Evolutionary conservation across 2,797 vertebrate species (phyloP).

Genomic region (Chaetophractus vellerosus): DNA sequence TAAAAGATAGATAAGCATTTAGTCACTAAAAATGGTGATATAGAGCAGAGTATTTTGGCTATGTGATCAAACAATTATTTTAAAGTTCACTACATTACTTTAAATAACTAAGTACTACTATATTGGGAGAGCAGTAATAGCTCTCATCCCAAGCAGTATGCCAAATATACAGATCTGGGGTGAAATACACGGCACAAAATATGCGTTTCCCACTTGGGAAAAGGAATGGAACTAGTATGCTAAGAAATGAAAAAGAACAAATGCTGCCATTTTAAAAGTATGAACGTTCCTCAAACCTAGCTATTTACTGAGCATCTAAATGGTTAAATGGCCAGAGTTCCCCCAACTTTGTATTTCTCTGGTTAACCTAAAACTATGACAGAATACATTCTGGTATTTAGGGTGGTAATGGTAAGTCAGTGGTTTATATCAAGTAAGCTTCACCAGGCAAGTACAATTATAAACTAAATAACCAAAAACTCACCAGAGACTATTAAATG

Average conservation of each 20-base stretch:
- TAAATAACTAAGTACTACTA: slow-evolving; percentile 37
- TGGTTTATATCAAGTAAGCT: slow-evolving; percentile 42
- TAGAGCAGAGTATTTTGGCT: background rate
- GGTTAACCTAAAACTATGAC: slow-evolving; percentile 47
- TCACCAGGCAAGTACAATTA: slow-evolving; percentile 44
- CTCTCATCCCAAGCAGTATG: background rate
- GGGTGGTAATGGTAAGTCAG: slow-evolving; percentile 32
- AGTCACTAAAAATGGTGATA: slow-evolving; percentile 54
- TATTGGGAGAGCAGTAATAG: background rate
- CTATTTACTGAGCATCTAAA: slow-evolving; percentile 45
- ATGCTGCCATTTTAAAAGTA: slow-evolving; percentile 14
- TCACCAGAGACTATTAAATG: slow-evolving; percentile 59
- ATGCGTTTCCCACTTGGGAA: background rate
- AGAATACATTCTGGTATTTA: slow-evolving; percentile 40
- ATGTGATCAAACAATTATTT: slow-evolving; percentile 24
- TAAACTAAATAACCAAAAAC: slow-evolving; percentile 54
- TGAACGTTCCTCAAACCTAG: slow-evolving; percentile 15
- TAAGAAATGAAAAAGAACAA: slow-evolving; percentile 48
- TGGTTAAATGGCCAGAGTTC: background rate
- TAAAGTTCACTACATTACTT: slow-evolving; percentile 40
- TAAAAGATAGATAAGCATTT: background rate
- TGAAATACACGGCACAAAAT: slow-evolving; percentile 36
- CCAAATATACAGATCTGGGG: background rate
- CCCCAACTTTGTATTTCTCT: slow-evolving; percentile 55
- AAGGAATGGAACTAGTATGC: slow-evolving; percentile 28